phyloP scores from a whole-genome alignment of 2,888 invertebrate species.

The Mamestra brassicae region DNA sequence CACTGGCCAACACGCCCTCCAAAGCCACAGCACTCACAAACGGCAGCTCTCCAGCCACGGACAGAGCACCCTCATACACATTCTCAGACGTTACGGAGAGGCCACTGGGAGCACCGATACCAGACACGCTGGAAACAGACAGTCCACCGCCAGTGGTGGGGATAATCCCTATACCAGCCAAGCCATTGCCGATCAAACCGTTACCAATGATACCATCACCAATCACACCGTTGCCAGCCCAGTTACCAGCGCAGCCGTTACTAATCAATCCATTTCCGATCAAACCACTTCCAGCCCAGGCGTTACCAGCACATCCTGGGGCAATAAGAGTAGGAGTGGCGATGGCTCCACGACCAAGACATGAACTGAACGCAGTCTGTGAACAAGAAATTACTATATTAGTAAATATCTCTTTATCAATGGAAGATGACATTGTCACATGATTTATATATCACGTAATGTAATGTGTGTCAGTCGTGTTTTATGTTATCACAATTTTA shows the following conservation, averaged over 20 bases:
- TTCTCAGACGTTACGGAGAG: constrained; percentile 58
- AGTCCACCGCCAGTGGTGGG: not conserved
- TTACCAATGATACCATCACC: constrained; percentile 13
- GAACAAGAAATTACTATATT: not conserved
- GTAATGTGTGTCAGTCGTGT: not conserved
- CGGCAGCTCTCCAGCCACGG: constrained; percentile 51
- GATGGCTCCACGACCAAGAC: constrained; percentile 2
- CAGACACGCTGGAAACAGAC: not conserved
- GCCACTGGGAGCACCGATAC: constrained; percentile 38
- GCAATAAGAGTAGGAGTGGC: not conserved
- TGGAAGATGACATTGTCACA: not conserved
- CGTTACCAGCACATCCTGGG: not conserved
- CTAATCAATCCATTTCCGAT: not conserved
- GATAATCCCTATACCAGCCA: not conserved
- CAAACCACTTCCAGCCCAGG: not conserved
- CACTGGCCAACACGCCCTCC: constrained; percentile 35
- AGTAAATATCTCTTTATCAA: not conserved
- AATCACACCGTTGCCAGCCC: constrained; percentile 1
- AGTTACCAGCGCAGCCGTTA: not conserved
- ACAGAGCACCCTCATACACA: constrained; percentile 48
- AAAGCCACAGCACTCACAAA: constrained; percentile 46
- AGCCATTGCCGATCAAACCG: constrained; percentile 13
- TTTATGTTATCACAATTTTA: not conserved
- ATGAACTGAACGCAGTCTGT: constrained; percentile 8
- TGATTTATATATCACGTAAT: not conserved